A percentile compares a stretch with the other conserved stretches of the same genome.
These are phyloP conservation scores for Balearica regulorum DNA, from an alignment of 2,797 vertebrate genomes.

Conservation along the genomic window DNA sequence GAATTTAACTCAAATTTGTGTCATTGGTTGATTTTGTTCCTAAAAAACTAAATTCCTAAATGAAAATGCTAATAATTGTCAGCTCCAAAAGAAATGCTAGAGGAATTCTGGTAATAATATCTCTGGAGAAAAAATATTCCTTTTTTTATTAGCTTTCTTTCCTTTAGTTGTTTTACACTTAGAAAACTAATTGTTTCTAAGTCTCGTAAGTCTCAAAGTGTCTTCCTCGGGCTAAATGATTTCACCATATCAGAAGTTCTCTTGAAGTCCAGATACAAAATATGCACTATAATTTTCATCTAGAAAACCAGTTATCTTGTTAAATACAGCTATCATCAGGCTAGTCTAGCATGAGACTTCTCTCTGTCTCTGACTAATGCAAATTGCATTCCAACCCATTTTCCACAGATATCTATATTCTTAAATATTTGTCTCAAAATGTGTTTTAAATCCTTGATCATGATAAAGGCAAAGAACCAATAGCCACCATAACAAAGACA, in stretches of 20 bases:
- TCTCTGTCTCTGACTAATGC: neutral
- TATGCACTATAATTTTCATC: neutral
- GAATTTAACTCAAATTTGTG: neutral
- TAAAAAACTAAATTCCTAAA: neutral
- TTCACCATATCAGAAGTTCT: neutral
- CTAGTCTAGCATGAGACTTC: neutral
- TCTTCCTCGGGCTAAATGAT: neutral
- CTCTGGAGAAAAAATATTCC: neutral
- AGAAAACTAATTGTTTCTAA: neutral
- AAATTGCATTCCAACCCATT: neutral
- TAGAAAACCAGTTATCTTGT: neutral
- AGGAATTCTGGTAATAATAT: neutral
- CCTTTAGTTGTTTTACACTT: neutral
- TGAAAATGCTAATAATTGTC: neutral
- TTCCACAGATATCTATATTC: neutral
- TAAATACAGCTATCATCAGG: neutral
- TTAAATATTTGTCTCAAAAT: neutral
- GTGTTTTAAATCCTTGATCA: neutral
- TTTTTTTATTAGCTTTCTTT: neutral
- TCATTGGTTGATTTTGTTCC: neutral
- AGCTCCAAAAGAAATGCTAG: neutral
- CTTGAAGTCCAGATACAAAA: neutral
- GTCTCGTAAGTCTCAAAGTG: neutral
- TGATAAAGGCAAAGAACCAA: neutral
- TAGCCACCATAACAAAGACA: neutral